Evolutionary conservation across 1,140 invertebrate genomes (phyloP).

Genomic region (Rhizoglyphus robini): DNA sequence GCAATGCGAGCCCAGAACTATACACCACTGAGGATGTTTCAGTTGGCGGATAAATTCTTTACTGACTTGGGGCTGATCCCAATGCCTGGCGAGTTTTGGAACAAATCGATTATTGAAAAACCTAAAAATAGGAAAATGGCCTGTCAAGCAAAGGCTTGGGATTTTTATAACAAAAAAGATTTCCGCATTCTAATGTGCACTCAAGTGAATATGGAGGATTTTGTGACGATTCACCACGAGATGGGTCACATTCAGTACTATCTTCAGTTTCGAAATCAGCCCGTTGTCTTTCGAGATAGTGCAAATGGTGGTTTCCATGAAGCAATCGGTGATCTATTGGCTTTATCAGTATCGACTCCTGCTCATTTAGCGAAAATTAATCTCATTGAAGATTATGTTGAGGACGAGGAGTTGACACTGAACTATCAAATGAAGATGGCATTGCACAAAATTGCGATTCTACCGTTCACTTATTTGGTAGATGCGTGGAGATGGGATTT

Average conservation of each 20-base stretch:
- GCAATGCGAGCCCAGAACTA: constrained; percentile 43
- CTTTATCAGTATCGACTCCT: constrained; percentile 53
- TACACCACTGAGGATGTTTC: constrained; percentile 57
- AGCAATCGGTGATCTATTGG: constrained; percentile 70
- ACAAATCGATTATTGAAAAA: constrained; percentile 39
- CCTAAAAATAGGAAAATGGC: constrained; percentile 49
- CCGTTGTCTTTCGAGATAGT: constrained; percentile 55
- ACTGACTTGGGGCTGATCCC: constrained; percentile 62
- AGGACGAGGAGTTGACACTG: constrained; percentile 50
- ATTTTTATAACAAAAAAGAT: constrained; percentile 68
- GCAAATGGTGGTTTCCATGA: constrained; percentile 89
- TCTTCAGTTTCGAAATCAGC: constrained; percentile 62
- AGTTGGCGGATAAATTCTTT: constrained; percentile 71
- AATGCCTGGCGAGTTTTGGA: constrained; percentile 52
- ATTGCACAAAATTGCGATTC: constrained; percentile 68
- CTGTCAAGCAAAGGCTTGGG: constrained; percentile 81
- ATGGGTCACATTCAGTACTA: constrained; percentile 78
- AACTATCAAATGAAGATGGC: constrained; percentile 66
- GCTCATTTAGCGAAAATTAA: constrained; percentile 63
- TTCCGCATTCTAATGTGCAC: constrained; percentile 87
- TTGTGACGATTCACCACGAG: constrained; percentile 69
- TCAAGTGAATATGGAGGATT: constrained; percentile 51
- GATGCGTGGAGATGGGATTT: constrained; percentile 80
- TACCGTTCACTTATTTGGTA: constrained; percentile 71
- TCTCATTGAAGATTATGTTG: constrained; percentile 42